Evolutionary conservation across 2,888 invertebrate species (phyloP).

Genomic region (Polyommatus iphigenia): DNA sequence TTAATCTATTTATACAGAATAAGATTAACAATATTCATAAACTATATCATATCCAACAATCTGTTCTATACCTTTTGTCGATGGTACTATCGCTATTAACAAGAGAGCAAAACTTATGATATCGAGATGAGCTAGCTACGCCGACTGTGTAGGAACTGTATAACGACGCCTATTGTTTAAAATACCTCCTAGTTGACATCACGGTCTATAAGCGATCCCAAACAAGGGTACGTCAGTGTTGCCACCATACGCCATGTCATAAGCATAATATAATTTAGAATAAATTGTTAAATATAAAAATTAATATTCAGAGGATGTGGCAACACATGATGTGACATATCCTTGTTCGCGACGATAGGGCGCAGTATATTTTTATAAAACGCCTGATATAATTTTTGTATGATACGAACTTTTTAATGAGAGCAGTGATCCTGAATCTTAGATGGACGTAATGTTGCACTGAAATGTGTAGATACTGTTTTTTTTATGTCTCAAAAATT

Average conservation of each 20-base stretch:
- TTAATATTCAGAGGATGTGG: not conserved
- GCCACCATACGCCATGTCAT: not conserved
- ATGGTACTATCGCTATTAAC: conserved; percentile 77
- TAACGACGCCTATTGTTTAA: conserved; percentile 37
- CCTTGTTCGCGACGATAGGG: not conserved
- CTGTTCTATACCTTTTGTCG: conserved; percentile 75
- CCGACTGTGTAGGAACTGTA: conserved; percentile 64
- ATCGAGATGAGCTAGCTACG: conserved; percentile 50
- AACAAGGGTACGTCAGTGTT: not conserved
- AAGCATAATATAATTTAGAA: not conserved
- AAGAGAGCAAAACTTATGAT: conserved; percentile 72
- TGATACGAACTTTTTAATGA: not conserved
- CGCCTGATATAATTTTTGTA: not conserved
- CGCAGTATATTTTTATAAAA: conserved; percentile 6
- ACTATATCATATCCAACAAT: conserved; percentile 81
- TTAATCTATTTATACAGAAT: conserved; percentile 80
- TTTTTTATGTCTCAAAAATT: not conserved
- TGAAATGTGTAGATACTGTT: not conserved
- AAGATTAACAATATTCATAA: conserved; percentile 80
- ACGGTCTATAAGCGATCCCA: not conserved
- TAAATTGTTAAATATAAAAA: not conserved
- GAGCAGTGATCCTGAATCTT: not conserved
- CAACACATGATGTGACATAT: not conserved
- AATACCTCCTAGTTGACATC: conserved; percentile 33
- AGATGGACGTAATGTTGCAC: conserved; percentile 8